phyloP scores from a whole-genome alignment of 2,888 invertebrate genomes.

The Ommatoiulus sabulosus region DNA sequence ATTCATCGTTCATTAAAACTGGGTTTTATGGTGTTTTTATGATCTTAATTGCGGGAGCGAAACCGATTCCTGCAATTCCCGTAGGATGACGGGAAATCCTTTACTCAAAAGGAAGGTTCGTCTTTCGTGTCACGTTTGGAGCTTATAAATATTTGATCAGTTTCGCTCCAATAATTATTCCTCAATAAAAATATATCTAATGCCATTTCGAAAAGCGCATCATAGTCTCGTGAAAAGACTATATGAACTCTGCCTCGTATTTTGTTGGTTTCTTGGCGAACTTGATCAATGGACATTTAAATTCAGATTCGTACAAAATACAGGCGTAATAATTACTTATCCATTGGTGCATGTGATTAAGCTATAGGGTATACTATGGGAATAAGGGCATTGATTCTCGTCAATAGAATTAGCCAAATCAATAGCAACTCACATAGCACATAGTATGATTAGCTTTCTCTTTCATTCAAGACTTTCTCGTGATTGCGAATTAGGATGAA shows the following conservation, averaged over 20 bases:
- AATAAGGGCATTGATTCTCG: neutral
- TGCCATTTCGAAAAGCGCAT: neutral
- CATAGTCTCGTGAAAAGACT: neutral
- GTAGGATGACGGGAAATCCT: neutral
- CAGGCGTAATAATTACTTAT: neutral
- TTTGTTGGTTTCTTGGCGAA: too few relatives aligned
- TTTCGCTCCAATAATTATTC: slow-evolving; percentile 34
- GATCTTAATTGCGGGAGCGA: neutral
- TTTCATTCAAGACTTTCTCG: too few relatives aligned
- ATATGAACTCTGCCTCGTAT: too few relatives aligned
- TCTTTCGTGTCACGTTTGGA: neutral
- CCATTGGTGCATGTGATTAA: neutral
- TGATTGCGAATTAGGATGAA: too few relatives aligned
- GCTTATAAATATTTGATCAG: neutral
- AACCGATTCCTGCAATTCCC: neutral
- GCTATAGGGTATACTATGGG: neutral
- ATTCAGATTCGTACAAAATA: too few relatives aligned
- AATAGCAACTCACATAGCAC: neutral
- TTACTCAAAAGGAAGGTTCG: neutral
- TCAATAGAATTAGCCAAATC: neutral
- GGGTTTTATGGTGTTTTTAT: slow-evolving; percentile 21
- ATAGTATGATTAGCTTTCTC: neutral
- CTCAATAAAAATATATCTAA: neutral
- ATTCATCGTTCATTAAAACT: neutral
- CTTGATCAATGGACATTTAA: too few relatives aligned